phyloP scores from a whole-genome alignment of 2,888 invertebrate genomes.

The Dryocosmus kuriphilus region DNA sequence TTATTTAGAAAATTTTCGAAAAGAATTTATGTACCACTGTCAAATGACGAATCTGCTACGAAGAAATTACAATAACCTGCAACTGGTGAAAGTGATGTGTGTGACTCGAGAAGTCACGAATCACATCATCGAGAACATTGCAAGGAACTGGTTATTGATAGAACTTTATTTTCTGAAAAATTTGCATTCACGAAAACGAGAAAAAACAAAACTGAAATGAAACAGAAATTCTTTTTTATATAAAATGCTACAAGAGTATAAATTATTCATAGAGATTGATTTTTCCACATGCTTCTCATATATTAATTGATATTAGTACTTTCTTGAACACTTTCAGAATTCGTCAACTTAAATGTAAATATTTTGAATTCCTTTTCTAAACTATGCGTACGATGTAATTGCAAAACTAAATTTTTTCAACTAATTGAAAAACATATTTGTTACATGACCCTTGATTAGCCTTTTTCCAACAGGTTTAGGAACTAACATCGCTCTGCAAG shows the following conservation, averaged over 20 bases:
- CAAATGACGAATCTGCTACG: neutral
- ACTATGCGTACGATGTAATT: neutral
- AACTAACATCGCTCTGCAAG: neutral
- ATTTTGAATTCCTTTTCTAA: neutral
- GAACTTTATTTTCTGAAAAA: neutral
- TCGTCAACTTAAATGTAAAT: neutral
- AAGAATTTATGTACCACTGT: slow-evolving; percentile 8
- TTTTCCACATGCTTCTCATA: neutral
- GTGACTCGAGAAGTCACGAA: slow-evolving; percentile 34
- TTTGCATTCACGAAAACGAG: neutral
- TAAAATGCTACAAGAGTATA: neutral
- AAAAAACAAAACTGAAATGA: neutral
- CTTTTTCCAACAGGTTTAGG: slow-evolving; percentile 19
- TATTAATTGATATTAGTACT: neutral
- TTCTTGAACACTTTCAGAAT: neutral
- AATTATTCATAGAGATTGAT: neutral
- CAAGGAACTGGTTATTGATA: slow-evolving; percentile 7
- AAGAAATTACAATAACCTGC: slow-evolving; percentile 30
- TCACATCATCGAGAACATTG: slow-evolving; percentile 22
- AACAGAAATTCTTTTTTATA: neutral
- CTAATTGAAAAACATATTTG: neutral
- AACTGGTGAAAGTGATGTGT: slow-evolving; percentile 18
- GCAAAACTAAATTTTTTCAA: neutral
- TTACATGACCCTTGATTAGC: slow-evolving; percentile 17
- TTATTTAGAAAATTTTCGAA: neutral